A percentile compares a stretch with the other conserved stretches of the same genome.
These are phyloP conservation scores for Congeria kusceri DNA, from an alignment of 2,888 invertebrate genomes.

Conservation along the genomic window DNA sequence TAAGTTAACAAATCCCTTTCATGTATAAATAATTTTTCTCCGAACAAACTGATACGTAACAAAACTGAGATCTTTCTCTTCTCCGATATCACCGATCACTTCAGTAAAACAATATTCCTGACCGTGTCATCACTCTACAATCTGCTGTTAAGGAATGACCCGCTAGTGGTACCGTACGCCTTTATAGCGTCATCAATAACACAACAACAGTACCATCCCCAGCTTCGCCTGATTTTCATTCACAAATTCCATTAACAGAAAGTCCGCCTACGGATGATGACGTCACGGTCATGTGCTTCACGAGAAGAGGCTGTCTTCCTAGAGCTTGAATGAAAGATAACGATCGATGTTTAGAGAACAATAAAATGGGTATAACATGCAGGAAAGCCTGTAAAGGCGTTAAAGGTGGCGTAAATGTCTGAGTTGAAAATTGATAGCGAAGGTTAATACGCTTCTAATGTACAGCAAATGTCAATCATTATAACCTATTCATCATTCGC, in stretches of 20 bases:
- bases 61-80: not conserved
- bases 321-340: no score
- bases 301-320: no score
- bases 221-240: not conserved
- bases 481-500: no score
- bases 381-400: no score
- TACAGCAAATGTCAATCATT: no score
- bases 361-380: no score
- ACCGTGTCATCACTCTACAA: not conserved
- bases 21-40: no score
- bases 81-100: not conserved
- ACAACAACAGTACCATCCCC: not conserved
- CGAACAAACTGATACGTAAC: not conserved
- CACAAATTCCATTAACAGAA: not conserved
- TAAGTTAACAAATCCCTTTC: no score
- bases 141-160: not conserved
- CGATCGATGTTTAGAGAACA: no score
- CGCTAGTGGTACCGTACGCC: not conserved
- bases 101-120: not conserved
- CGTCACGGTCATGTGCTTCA: slow-evolving; percentile 40
- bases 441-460: no score
- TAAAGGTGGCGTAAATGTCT: no score
- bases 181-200: not conserved
- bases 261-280: slow-evolving; percentile 13
- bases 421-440: no score